Evolutionary conservation across 2,888 invertebrate genomes (phyloP).

Genomic region (Ormyrus labotus): DNA sequence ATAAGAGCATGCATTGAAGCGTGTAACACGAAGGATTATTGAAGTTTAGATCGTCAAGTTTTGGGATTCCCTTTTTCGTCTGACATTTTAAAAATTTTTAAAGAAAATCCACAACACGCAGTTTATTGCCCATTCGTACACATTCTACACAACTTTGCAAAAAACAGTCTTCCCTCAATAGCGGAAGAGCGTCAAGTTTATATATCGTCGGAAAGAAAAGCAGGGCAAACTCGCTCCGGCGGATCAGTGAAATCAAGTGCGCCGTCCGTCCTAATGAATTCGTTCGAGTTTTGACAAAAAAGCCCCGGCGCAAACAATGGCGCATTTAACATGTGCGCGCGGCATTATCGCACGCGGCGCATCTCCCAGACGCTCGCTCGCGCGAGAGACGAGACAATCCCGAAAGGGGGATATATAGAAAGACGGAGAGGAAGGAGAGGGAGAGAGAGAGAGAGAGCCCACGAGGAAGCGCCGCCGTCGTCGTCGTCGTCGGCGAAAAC

Average conservation of each 20-base stretch:
- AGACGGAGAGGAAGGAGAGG: neutral
- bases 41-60: constrained; percentile 47
- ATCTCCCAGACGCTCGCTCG: constrained; percentile 10
- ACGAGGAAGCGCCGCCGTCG: neutral
- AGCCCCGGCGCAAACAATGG: constrained; percentile 47
- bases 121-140: too few species aligned
- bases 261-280: constrained; percentile 20
- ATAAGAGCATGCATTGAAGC: constrained; percentile 24
- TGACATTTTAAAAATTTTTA: neutral
- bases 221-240: constrained; percentile 10
- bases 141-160: neutral
- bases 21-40: neutral
- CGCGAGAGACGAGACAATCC: constrained; percentile 7
- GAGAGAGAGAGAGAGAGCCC: constrained; percentile 6
- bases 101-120: too few species aligned
- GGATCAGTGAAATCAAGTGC: neutral
- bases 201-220: constrained; percentile 8
- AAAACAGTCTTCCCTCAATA: constrained; percentile 7
- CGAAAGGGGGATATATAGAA: neutral
- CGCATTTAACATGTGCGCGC: constrained; percentile 32
- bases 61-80: neutral
- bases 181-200: constrained; percentile 1
- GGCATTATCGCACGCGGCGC: constrained; percentile 32
- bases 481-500: constrained; percentile 40
- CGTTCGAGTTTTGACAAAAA: constrained; percentile 50